Percentiles rank a stretch among this genome's conserved stretches.
Conservation (phyloP, 2,797 vertebrate species). For the Premnoplex brunnescens region DNA sequence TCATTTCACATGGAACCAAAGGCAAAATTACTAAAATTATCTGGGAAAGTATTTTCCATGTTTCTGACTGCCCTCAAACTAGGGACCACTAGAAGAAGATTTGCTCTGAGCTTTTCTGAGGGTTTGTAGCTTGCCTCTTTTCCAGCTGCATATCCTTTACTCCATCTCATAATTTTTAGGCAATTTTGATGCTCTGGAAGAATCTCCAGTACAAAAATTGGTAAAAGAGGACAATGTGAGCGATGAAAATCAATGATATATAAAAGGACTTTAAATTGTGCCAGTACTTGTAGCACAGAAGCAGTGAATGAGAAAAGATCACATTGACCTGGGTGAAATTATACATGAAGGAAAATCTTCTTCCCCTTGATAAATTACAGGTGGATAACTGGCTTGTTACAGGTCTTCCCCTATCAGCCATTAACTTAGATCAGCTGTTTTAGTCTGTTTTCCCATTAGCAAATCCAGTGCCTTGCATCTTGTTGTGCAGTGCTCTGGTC, state of each 20-base stretch:
- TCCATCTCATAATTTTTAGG: neutral
- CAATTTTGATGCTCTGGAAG: neutral
- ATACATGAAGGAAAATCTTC: neutral
- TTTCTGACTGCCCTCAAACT: neutral
- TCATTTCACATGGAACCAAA: neutral
- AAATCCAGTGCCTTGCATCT: neutral
- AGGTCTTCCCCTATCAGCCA: neutral
- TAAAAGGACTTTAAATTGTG: neutral
- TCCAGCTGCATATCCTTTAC: neutral
- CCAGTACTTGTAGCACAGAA: neutral
- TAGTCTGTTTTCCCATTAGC: neutral
- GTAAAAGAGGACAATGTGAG: neutral
- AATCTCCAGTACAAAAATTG: neutral
- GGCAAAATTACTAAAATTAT: neutral
- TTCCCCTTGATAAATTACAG: neutral
- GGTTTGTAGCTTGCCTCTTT: neutral
- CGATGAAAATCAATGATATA: neutral
- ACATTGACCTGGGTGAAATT: neutral
- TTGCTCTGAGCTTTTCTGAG: neutral
- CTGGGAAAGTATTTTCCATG: neutral
- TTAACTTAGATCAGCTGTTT: neutral
- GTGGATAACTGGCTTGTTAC: neutral
- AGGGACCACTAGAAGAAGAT: neutral
- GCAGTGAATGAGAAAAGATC: neutral
- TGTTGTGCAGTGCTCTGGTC: rapidly evolving